A percentile compares a stretch with the other conserved stretches of the same genome.
Conservation (phyloP, 1,140 invertebrate genomes). For the Melipona quadrifasciata region DNA sequence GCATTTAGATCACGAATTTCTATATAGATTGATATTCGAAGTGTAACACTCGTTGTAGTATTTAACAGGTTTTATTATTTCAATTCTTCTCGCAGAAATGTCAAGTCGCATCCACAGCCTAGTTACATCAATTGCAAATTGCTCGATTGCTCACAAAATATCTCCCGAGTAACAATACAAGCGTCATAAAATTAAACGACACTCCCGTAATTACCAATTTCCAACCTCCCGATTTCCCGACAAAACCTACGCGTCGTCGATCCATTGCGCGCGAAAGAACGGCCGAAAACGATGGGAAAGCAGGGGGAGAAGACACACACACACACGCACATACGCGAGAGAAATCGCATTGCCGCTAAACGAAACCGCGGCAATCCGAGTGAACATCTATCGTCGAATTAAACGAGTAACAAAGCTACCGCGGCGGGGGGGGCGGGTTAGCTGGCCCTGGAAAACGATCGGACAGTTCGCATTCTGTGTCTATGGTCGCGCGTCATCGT, state of each 20-base stretch:
- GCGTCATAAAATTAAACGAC: not conserved
- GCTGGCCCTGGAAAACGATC: constrained; percentile 37
- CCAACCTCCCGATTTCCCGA: not conserved
- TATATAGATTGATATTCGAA: too few relatives aligned
- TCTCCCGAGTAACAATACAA: too few relatives aligned
- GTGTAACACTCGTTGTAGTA: too few relatives aligned
- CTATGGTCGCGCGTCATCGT: constrained; percentile 38
- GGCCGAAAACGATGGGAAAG: not conserved
- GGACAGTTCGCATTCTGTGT: constrained; percentile 20
- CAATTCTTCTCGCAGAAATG: too few relatives aligned
- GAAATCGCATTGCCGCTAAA: constrained; percentile 9
- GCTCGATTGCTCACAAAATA: rapidly evolving
- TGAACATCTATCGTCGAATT: constrained; percentile 36
- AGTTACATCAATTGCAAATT: not conserved
- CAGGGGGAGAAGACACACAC: too few relatives aligned
- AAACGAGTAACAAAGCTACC: constrained; percentile 7
- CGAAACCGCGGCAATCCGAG: constrained; percentile 18
- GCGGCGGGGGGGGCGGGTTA: too few relatives aligned
- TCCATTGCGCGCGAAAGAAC: not conserved
- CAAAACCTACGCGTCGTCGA: not conserved
- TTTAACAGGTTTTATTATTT: too few relatives aligned
- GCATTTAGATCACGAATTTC: too few relatives aligned
- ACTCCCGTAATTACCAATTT: not conserved
- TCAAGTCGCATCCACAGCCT: too few relatives aligned
- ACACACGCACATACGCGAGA: too few relatives aligned